Percentiles rank a stretch among this genome's conserved stretches.
Conservation (phyloP, 1,140 invertebrate species). For the Dendrolimus kikuchii region DNA sequence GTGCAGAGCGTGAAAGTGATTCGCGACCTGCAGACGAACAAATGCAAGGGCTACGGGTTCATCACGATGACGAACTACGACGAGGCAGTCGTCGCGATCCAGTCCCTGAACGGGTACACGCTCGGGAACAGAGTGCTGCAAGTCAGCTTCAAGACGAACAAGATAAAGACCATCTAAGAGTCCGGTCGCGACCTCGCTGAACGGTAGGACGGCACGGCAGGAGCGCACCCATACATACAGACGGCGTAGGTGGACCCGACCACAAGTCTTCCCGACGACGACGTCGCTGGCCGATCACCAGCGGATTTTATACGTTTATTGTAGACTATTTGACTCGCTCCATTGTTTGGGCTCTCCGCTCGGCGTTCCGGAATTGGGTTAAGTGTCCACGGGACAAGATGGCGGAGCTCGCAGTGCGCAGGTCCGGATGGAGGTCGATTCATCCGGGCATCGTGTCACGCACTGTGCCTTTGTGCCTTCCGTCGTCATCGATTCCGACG, state of each 20-base stretch:
- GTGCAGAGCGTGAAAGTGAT: slow-evolving; percentile 99
- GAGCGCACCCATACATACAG: slow-evolving; percentile 62
- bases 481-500: no score
- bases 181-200: slow-evolving; percentile 53
- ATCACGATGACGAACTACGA: slow-evolving; percentile 99
- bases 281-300: slow-evolving; percentile 19
- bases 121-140: slow-evolving; percentile 97
- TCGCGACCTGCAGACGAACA: slow-evolving; percentile 97
- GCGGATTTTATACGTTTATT: slow-evolving; percentile 28
- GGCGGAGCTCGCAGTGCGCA: background rate
- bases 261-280: slow-evolving; percentile 39
- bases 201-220: slow-evolving; percentile 68
- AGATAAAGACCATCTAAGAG: slow-evolving; percentile 89
- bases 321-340: slow-evolving; percentile 7
- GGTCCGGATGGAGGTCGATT: background rate
- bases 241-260: slow-evolving; percentile 24
- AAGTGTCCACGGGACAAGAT: slow-evolving; percentile 34
- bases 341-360: slow-evolving; percentile 47
- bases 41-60: slow-evolving; percentile 99
- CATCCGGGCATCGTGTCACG: slow-evolving; percentile 12
- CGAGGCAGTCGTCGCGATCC: slow-evolving; percentile 97
- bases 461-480: no score
- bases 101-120: slow-evolving; percentile 97
- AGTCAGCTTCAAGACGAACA: slow-evolving; percentile 98
- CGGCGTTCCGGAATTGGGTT: slow-evolving; percentile 43